Percentiles rank a stretch among this genome's conserved stretches.
Conservation (phyloP, 2,888 invertebrate species). For the Cyclophora punctaria region DNA sequence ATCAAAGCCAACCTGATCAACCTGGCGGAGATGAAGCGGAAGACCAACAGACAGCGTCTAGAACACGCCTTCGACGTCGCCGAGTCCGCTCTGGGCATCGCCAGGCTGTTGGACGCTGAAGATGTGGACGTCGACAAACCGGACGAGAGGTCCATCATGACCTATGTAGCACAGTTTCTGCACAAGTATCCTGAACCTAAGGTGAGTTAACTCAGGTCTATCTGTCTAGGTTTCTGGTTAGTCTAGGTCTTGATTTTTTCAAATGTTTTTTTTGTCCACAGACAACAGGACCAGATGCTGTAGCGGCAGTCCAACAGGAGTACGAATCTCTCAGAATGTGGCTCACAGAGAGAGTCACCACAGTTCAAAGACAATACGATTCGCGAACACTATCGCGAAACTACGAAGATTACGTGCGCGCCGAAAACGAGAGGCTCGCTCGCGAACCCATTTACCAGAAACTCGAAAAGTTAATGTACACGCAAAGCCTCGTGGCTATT, state of each 20-base stretch:
- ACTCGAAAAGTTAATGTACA: conserved; percentile 85
- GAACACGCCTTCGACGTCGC: conserved; percentile 96
- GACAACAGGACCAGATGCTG: conserved; percentile 82
- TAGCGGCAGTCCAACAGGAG: conserved; percentile 86
- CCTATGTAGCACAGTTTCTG: conserved; percentile 97
- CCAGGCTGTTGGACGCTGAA: conserved; percentile 93
- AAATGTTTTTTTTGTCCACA: conserved; percentile 25
- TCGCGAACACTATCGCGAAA: conserved; percentile 83
- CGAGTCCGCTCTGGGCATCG: conserved; percentile 92
- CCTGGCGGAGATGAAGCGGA: conserved; percentile 83
- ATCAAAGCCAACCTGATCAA: conserved; percentile 95
- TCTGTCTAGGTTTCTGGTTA: neutral
- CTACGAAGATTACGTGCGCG: conserved; percentile 86
- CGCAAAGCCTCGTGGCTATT: conserved; percentile 86
- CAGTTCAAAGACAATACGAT: conserved; percentile 85
- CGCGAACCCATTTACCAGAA: conserved; percentile 83
- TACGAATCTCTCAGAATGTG: conserved; percentile 87
- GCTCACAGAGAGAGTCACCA: conserved; percentile 85
- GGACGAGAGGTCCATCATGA: conserved; percentile 98
- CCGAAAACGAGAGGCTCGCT: conserved; percentile 85
- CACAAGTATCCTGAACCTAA: conserved; percentile 95
- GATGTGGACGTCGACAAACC: conserved; percentile 97
- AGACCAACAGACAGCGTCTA: conserved; percentile 86
- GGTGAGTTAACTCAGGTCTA: conserved; percentile 37
- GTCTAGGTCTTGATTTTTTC: neutral